Evolutionary conservation across 2,888 invertebrate species (phyloP), one percentile per base, ranked within the genome.

Genomic region (Spodoptera littoralis): DNA sequence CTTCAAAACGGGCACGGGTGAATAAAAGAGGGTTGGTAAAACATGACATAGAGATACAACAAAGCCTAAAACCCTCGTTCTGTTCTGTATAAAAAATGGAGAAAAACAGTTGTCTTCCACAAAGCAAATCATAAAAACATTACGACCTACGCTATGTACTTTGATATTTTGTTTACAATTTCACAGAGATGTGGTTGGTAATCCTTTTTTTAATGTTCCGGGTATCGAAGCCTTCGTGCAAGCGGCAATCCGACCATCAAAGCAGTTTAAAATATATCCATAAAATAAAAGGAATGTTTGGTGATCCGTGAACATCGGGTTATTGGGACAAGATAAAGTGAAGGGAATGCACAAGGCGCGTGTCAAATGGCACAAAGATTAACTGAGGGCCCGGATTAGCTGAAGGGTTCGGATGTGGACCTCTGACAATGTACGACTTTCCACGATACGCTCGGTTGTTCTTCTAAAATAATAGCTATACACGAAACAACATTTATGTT

Each of bases 71-170:
- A 63, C 54, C 54, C 49, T 49, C 69, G 57, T 73, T 62, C 57
- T 60, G 51, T 65, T 67, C 61, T 46, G 60, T 27, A 68, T 64
- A 62, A 76, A 77, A 71, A 56, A 42, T 22, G 57, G 66, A 65
- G 70, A 75, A 70, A 76, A 54, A 67, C 57, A 63, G 57, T 59
- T 55, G 49, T 65, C 43, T 73, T 51, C 61, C 47, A 60, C 51
- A 65, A 67, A 65, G 51, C 49, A 65, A 70, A 66, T 51, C 65
- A 69, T 74, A 67, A 77, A 79, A 79, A 70, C 46, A 60, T 77
- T 69, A 79, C 66, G 77, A 74, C 60, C 47, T 36, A 52, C 47
- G 63, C 64, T 64, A 36, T 9, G 36, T 36, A 64, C 59, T 64
- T 59, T 42, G 71, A 74, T 46, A 65, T 50, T 48, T 51, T 53